Percentiles rank a stretch among this genome's conserved stretches.
Conservation (phyloP, 2,888 invertebrate species). For the Dyspetes luteomarginatus region DNA sequence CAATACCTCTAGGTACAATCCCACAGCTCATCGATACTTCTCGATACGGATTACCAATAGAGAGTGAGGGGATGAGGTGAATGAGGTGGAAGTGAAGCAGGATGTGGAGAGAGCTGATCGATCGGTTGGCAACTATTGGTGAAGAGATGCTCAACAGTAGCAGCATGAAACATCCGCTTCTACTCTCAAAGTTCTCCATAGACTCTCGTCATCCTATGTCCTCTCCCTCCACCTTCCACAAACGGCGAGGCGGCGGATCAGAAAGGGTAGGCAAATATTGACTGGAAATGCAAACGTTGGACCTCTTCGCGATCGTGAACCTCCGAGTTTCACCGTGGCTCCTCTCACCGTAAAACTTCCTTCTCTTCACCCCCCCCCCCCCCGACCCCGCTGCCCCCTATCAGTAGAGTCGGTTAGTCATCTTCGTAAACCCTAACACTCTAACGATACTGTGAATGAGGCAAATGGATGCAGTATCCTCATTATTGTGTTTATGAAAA, state of each 20-base stretch:
- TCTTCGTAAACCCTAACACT: slow-evolving; percentile 10
- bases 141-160: slow-evolving; percentile 29
- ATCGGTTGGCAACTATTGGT: slow-evolving; percentile 52
- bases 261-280: slow-evolving; percentile 73
- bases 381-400: neutral
- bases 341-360: slow-evolving; percentile 27
- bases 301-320: slow-evolving; percentile 65
- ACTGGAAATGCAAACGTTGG: slow-evolving; percentile 68
- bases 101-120: slow-evolving; percentile 35
- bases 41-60: slow-evolving; percentile 22
- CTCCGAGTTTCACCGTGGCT: slow-evolving; percentile 32
- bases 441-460: slow-evolving; percentile 12
- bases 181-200: slow-evolving; percentile 25
- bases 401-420: neutral
- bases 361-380: too few relatives aligned
- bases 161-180: slow-evolving; percentile 47
- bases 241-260: slow-evolving; percentile 69
- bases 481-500: slow-evolving; percentile 40
- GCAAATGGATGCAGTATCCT: slow-evolving; percentile 5
- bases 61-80: neutral
- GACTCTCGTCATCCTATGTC: slow-evolving; percentile 26
- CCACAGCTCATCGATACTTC: too few relatives aligned
- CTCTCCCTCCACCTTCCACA: too few relatives aligned
- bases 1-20: too few relatives aligned
- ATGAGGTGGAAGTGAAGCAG: slow-evolving; percentile 9